These are phyloP conservation scores for Pandemis heparana DNA, from an alignment of 2,888 invertebrate species.

Conservation along the genomic window DNA sequence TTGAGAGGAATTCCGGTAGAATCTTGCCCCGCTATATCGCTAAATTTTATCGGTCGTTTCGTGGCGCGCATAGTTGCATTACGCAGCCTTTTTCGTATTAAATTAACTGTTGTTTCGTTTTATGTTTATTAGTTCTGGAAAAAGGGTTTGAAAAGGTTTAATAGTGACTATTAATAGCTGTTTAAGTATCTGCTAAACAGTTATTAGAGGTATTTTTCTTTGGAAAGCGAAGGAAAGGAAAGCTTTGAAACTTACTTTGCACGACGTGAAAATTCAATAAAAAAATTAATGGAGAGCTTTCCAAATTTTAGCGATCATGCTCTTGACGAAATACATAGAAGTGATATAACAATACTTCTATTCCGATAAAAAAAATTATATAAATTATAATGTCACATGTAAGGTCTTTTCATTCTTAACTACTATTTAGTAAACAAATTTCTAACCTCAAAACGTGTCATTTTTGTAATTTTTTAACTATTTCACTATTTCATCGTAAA, in stretches of 20 bases:
- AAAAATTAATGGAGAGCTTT: too few relatives aligned
- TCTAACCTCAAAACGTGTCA: too few relatives aligned
- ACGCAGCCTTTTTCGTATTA: neutral
- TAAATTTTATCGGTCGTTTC: conserved; percentile 13
- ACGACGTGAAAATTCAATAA: too few relatives aligned
- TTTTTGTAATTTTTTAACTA: too few relatives aligned
- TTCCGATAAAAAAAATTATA: too few relatives aligned
- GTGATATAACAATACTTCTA: too few relatives aligned
- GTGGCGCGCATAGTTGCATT: conserved; percentile 9
- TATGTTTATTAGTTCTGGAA: neutral
- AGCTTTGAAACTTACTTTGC: neutral
- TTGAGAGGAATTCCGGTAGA: conserved; percentile 1
- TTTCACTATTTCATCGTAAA: too few relatives aligned
- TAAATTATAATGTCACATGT: too few relatives aligned
- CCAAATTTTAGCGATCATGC: too few relatives aligned
- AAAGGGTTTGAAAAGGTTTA: neutral
- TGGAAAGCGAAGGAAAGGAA: neutral
- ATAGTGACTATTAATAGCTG: neutral
- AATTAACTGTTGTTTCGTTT: conserved; percentile 10
- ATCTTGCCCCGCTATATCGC: conserved; percentile 6
- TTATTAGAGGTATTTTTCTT: neutral
- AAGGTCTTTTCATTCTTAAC: too few relatives aligned
- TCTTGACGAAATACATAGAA: too few relatives aligned
- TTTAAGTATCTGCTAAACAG: neutral
- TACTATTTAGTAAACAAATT: too few relatives aligned